A percentile compares a stretch with the other conserved stretches of the same genome.
These are phyloP conservation scores for Furnarius figulus DNA, from an alignment of 2,113 vertebrate genomes.

Conservation along the genomic window DNA sequence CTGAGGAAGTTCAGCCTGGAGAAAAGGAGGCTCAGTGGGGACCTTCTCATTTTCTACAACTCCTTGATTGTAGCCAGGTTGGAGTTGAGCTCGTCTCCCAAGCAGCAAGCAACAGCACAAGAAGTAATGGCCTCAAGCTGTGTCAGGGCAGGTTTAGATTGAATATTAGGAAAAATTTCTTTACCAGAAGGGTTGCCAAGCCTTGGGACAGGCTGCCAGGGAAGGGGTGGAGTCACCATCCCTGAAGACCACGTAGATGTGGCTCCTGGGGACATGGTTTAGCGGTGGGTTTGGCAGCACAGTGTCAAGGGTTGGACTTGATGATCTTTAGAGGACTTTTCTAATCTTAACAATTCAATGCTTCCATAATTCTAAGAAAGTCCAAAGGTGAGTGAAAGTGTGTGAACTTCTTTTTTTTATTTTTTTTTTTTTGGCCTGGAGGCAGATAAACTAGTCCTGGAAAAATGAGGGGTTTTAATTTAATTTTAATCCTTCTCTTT, in stretches of 20 bases:
- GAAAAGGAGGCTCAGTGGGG: not conserved
- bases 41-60: not conserved
- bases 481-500: not conserved
- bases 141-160: not conserved
- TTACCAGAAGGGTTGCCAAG: not conserved
- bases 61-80: not conserved
- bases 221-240: not conserved
- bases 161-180: not conserved
- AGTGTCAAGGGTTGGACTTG: not conserved
- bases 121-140: not conserved
- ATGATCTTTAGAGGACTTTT: not conserved
- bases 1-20: not conserved
- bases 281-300: not conserved
- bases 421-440: not conserved
- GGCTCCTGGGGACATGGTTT: not conserved
- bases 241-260: not conserved
- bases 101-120: not conserved
- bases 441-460: not conserved
- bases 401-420: not conserved
- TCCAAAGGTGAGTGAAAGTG: not conserved
- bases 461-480: not conserved
- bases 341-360: not conserved
- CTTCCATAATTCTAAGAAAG: not conserved
- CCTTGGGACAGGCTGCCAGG: not conserved
- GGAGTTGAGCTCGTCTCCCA: fast-evolving